Conservation (phyloP, 2,113 vertebrate genomes). For the Typhlomys cinereus region DNA sequence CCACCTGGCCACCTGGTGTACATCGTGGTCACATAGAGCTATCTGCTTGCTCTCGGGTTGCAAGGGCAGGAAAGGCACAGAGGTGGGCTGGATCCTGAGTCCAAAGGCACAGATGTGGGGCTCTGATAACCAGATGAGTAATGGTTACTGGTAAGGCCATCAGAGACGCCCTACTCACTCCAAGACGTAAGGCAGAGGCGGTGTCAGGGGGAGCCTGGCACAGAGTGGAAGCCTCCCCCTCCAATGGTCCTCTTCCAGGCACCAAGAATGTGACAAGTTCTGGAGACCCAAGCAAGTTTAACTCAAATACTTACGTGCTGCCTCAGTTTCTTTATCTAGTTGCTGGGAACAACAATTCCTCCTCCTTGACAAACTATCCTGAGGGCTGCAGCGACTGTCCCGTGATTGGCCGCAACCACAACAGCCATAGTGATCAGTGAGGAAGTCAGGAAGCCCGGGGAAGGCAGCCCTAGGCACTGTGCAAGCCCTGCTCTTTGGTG, state of each 20-base stretch:
- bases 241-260: background rate
- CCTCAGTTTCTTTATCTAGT: conserved; percentile 35
- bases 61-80: too few species aligned
- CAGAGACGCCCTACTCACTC: conserved; percentile 8
- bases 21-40: background rate
- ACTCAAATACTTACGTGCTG: background rate
- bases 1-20: background rate
- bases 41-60: background rate
- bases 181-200: background rate
- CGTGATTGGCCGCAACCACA: background rate
- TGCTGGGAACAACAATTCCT: background rate
- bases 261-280: background rate
- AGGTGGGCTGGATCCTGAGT: too few species aligned
- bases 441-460: background rate
- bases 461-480: background rate
- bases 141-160: background rate
- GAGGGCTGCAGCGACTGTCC: background rate
- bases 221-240: background rate
- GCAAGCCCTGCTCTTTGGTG: background rate
- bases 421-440: too few species aligned
- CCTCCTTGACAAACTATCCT: background rate
- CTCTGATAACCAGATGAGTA: background rate
- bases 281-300: background rate
- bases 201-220: background rate
- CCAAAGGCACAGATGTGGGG: background rate